Evolutionary conservation across 2,888 invertebrate genomes (phyloP).

Genomic region (Thecocarcelia acutangulata): DNA sequence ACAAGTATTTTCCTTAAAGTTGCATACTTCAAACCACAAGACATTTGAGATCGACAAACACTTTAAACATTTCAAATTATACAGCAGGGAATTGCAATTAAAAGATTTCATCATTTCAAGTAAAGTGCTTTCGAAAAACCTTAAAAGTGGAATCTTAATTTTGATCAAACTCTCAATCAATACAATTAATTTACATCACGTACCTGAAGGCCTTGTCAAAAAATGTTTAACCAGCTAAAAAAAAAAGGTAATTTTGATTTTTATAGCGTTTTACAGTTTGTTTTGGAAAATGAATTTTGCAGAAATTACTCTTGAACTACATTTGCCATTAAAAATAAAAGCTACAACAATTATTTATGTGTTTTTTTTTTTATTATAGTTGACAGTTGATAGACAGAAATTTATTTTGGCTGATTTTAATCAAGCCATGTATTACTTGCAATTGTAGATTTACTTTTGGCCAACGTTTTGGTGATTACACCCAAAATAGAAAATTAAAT

Average conservation of each 20-base stretch:
- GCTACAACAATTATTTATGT: background rate
- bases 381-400: conserved; percentile 16
- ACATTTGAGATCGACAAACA: background rate
- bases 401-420: background rate
- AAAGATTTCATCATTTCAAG: background rate
- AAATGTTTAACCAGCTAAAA: conserved; percentile 1
- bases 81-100: conserved; percentile 20
- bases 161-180: conserved; percentile 49
- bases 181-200: conserved; percentile 46
- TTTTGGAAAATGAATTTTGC: background rate
- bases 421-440: background rate
- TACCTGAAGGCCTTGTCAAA: conserved; percentile 43
- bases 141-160: conserved; percentile 29
- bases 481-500: background rate
- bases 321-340: background rate
- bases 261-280: conserved; percentile 7
- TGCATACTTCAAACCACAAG: background rate
- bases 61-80: conserved; percentile 11
- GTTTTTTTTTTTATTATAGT: background rate
- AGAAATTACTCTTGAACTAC: conserved; percentile 51
- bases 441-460: background rate
- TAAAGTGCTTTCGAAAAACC: conserved; percentile 28
- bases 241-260: background rate
- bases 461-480: background rate
- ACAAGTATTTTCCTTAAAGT: background rate